Evolutionary conservation across 1,140 invertebrate genomes (phyloP).

Genomic region (Scylla paramamosain): DNA sequence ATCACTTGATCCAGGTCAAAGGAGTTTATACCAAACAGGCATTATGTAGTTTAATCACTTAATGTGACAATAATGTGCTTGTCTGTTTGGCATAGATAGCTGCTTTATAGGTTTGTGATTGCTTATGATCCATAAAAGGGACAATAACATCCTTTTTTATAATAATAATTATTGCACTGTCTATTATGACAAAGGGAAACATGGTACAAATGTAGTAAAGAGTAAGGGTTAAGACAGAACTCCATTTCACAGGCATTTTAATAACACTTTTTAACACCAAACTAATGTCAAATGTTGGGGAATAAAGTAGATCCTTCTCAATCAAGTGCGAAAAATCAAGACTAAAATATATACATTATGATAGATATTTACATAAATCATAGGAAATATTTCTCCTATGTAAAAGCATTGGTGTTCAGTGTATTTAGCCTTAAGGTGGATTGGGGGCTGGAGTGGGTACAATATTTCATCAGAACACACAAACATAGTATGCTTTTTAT

Average conservation of each 20-base stretch:
- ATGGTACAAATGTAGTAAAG: constrained; percentile 39
- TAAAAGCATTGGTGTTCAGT: constrained; percentile 66
- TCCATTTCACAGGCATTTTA: constrained; percentile 55
- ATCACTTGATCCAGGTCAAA: not conserved
- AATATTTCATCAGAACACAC: constrained; percentile 49
- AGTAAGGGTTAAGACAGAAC: constrained; percentile 54
- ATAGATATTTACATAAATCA: constrained; percentile 51
- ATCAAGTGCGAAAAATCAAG: constrained; percentile 66
- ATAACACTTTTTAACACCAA: constrained; percentile 55
- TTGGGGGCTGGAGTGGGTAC: not conserved
- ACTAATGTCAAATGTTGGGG: constrained; percentile 60
- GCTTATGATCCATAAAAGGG: not conserved
- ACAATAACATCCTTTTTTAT: constrained; percentile 4
- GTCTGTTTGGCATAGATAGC: not conserved
- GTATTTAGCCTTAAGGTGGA: constrained; percentile 33
- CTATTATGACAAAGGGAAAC: constrained; percentile 59
- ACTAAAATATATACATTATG: constrained; percentile 56
- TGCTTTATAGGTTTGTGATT: not conserved
- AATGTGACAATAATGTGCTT: not conserved
- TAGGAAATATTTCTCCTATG: constrained; percentile 54
- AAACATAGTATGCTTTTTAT: no score
- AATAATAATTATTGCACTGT: constrained; percentile 67
- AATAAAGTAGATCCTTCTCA: constrained; percentile 45
- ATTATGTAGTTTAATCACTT: constrained; percentile 36
- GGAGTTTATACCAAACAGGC: not conserved